Conservation (phyloP, 1,140 invertebrate genomes). For the Mamestra configurata region DNA sequence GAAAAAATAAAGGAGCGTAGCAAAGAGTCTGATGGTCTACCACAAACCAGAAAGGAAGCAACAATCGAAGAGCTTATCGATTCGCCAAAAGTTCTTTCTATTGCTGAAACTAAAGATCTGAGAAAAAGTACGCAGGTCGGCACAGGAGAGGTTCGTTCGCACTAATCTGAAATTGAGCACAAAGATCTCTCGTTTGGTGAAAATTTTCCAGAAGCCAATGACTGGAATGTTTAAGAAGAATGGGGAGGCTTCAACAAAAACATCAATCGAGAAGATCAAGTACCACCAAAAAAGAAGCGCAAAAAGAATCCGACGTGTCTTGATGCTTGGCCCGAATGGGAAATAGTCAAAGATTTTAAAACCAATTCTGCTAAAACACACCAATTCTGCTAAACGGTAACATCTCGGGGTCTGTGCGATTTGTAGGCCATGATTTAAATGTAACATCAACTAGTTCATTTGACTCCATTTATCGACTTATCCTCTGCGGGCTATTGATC, state of each 20-base stretch:
- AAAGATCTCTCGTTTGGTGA: too few species aligned
- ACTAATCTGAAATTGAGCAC: too few species aligned
- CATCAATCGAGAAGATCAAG: neutral
- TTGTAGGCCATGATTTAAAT: constrained; percentile 28
- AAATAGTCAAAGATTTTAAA: constrained; percentile 37
- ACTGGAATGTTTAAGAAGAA: constrained; percentile 47
- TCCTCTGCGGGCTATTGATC: neutral
- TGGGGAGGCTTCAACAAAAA: constrained; percentile 42
- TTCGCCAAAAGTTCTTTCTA: too few species aligned
- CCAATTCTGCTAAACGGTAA: constrained; percentile 62
- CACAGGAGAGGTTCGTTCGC: too few species aligned
- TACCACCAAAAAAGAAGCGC: neutral
- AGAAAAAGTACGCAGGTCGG: too few species aligned
- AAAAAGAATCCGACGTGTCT: neutral
- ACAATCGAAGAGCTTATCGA: too few species aligned
- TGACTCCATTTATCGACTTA: constrained; percentile 30
- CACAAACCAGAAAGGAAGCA: too few species aligned
- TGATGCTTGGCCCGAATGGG: constrained; percentile 7
- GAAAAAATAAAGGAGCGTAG: constrained; percentile 47
- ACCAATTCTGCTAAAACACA: constrained; percentile 41
- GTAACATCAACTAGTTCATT: constrained; percentile 48
- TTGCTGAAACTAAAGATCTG: too few species aligned
- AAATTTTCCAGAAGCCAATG: constrained; percentile 20
- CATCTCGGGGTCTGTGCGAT: constrained; percentile 37
- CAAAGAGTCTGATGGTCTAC: constrained; percentile 15